Percentiles rank a stretch among this genome's conserved stretches.
Conservation (phyloP, 2,888 invertebrate species). For the Dinocampus coccinellae region DNA sequence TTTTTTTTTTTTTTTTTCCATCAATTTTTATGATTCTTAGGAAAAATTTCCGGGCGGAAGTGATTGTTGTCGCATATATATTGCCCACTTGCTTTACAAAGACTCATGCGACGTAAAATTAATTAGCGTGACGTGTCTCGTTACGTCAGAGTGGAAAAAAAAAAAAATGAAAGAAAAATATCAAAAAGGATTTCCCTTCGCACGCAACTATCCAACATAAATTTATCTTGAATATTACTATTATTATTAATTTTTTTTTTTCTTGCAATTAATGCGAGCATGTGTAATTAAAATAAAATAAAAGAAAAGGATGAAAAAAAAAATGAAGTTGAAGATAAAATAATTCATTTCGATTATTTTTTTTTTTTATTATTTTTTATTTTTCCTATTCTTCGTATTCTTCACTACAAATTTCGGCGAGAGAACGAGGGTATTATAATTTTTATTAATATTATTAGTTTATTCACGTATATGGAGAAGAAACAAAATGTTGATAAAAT, state of each 20-base stretch:
- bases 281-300: slow-evolving; percentile 21
- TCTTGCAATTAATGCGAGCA: slow-evolving; percentile 27
- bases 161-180: slow-evolving; percentile 15
- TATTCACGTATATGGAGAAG: not conserved
- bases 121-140: slow-evolving; percentile 36
- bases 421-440: too few species aligned
- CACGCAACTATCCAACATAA: not conserved
- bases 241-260: too few species aligned
- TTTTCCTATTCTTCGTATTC: not conserved
- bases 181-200: too few species aligned
- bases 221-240: not conserved
- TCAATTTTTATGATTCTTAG: not conserved
- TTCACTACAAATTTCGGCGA: too few species aligned
- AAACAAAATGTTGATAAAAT: not conserved
- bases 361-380: not conserved
- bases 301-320: not conserved
- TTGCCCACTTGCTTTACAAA: not conserved
- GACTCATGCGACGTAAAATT: slow-evolving; percentile 27
- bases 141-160: slow-evolving; percentile 29
- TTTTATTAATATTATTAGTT: not conserved
- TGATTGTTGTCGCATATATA: slow-evolving; percentile 29
- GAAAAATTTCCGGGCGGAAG: slow-evolving; percentile 24
- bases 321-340: not conserved
- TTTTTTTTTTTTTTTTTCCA: not conserved
- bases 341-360: not conserved